phyloP scores from a whole-genome alignment of 1,140 invertebrate genomes.

The Luehdorfia chinensis region DNA sequence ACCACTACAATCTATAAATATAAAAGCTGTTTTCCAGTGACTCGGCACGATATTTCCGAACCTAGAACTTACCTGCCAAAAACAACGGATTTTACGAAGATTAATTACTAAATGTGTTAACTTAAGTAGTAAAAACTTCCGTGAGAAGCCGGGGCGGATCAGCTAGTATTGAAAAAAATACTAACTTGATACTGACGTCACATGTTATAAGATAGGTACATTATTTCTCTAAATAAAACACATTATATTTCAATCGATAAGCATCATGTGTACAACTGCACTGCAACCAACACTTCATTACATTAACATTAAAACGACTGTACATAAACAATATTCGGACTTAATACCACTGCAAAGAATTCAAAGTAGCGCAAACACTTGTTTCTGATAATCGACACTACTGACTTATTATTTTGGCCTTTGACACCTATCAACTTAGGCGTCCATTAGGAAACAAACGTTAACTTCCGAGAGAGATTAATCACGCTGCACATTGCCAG shows the following conservation, averaged over 20 bases:
- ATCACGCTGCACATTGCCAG: slow-evolving; percentile 21
- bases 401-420: slow-evolving; percentile 22
- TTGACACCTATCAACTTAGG: slow-evolving; percentile 27
- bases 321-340: neutral
- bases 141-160: no score
- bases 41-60: no score
- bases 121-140: neutral
- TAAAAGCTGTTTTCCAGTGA: no score
- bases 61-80: no score
- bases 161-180: no score
- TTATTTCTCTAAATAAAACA: slow-evolving; percentile 6
- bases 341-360: neutral
- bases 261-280: slow-evolving; percentile 5
- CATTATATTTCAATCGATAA: slow-evolving; percentile 10
- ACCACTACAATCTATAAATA: no score
- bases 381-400: no score
- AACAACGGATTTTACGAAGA: neutral
- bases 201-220: neutral
- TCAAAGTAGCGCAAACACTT: neutral
- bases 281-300: slow-evolving; percentile 5
- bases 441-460: slow-evolving; percentile 11
- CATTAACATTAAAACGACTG: neutral
- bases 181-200: no score
- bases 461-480: slow-evolving; percentile 20
- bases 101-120: neutral